phyloP scores from a whole-genome alignment of 2,113 vertebrate genomes.

The Acanthochromis polyacanthus region DNA sequence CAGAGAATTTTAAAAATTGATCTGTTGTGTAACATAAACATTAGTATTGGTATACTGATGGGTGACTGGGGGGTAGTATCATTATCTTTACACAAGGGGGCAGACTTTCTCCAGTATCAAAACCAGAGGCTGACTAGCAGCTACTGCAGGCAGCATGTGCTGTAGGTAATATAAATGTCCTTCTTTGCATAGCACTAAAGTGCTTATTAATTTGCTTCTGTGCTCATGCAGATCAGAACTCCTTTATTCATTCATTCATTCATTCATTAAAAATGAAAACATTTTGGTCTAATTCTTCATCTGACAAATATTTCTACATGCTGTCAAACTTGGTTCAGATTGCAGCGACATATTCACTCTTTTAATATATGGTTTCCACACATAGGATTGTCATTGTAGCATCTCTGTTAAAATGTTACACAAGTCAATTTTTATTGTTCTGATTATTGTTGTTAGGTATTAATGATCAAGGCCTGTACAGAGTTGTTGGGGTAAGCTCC shows the following conservation, averaged over 20 bases:
- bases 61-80: slow-evolving; percentile 4
- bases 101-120: slow-evolving; percentile 66
- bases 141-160: slow-evolving; percentile 5
- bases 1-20: background rate
- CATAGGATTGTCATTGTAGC: background rate
- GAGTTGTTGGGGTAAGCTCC: slow-evolving; percentile 98
- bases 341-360: background rate
- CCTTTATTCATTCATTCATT: background rate
- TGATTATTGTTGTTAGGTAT: slow-evolving; percentile 86
- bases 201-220: slow-evolving; percentile 19
- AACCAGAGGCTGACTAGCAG: background rate
- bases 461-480: slow-evolving; percentile 97
- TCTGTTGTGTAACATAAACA: background rate
- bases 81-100: slow-evolving; percentile 71
- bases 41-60: background rate
- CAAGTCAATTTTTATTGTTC: background rate
- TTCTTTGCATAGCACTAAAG: background rate
- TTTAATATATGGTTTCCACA: background rate
- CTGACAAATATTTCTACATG: background rate
- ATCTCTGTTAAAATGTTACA: background rate
- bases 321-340: background rate
- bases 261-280: background rate
- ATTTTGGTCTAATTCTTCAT: background rate
- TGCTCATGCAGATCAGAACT: background rate
- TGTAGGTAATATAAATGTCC: slow-evolving; percentile 12